These are phyloP conservation scores for Podocnemis expansa DNA, from an alignment of 2,113 vertebrate genomes.

Conservation along the genomic window DNA sequence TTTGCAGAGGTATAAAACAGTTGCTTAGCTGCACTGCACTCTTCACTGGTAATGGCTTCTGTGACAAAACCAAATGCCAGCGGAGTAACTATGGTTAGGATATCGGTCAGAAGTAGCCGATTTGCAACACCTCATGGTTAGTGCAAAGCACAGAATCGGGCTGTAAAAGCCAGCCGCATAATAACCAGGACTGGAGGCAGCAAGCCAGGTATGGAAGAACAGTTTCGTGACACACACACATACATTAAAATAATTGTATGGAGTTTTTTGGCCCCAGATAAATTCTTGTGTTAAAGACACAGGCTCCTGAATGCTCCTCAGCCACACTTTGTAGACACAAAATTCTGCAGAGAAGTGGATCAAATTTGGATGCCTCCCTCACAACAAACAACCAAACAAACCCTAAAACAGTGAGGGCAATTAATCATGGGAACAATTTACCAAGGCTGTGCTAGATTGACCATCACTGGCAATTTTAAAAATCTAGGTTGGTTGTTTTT, in stretches of 20 bases:
- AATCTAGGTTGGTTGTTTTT: no score
- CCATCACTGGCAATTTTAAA: no score
- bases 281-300: neutral
- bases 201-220: neutral
- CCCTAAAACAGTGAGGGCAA: neutral
- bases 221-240: slow-evolving; percentile 15
- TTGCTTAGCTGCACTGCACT: neutral
- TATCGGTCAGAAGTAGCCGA: slow-evolving; percentile 11
- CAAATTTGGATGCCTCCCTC: neutral
- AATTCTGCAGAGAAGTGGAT: neutral
- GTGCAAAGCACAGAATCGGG: neutral
- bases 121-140: neutral
- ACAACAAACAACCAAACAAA: no score
- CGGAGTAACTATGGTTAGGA: neutral
- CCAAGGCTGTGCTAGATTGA: no score
- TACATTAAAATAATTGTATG: neutral
- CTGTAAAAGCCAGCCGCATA: neutral
- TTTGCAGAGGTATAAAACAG: slow-evolving; percentile 24
- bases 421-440: no score
- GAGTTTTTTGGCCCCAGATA: neutral
- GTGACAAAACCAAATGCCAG: slow-evolving; percentile 40
- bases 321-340: neutral
- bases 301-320: neutral
- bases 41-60: slow-evolving; percentile 33
- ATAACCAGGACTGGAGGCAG: neutral